Base-by-base conservation (phyloP, 1,140 invertebrate species). In the Zaprionus capensis region DNA sequence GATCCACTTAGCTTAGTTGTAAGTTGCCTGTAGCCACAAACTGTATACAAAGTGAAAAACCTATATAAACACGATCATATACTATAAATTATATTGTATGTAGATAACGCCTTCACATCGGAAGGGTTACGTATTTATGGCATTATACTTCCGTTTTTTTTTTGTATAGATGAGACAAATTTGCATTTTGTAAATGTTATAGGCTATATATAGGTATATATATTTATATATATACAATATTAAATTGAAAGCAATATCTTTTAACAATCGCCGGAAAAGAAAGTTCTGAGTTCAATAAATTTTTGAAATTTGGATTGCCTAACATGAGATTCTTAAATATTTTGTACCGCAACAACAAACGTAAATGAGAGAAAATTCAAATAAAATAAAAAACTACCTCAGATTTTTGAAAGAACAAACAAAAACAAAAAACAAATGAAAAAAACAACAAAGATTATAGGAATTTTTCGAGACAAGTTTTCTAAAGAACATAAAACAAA, bases 391-490 rank as follows among this genome's bases (percentile, higher is more conserved):
- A 71, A 66, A 72, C 61, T 68, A 68, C 64, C 65, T 75, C 51
- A 76, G 70, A 76, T 58, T 70, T 75, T 75, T 63, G 72, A 65
- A 74, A 80, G 31, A 77, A 51, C 41, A 64, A 34, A 55, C 5
- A 65, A 62, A 49, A 28, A 28, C 26, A 76, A 66, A 12, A 36
- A 64, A 68, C 28, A 49, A 22, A 22, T 22, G 22, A 22, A 22
- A 22, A 49, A 69, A 66, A 31, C 53, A 87, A 79, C 82, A 76
- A 80, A 68, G 34, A 56, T 69, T 34, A 79, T 78, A 85, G 73
- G 78, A 84, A 88, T 91, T 85, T 88, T 88, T 90, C 79, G 86
- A 90, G 67, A 82, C 68, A 82, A 73, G 82, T 90, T 90, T 91
- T 91, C 85, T 91, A 91, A 80, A 86, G 69, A 70, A 51, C 80